A percentile compares a stretch with the other conserved stretches of the same genome.
phyloP scores from a whole-genome alignment of 2,888 invertebrate genomes.

The Drymonia ruficornis region DNA sequence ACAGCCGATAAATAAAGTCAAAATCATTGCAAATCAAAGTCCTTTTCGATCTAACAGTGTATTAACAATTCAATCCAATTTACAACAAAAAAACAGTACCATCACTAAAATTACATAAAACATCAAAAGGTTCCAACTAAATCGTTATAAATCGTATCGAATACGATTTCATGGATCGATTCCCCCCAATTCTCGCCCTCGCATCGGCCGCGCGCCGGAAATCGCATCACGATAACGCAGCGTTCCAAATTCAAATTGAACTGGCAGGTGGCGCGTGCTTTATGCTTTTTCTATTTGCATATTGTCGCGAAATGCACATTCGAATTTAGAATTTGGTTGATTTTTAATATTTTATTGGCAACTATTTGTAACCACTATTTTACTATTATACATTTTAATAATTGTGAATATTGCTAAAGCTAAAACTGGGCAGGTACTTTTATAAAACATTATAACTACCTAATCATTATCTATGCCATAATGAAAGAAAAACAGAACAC shows the following conservation, averaged over 20 bases:
- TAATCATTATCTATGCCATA: too few species aligned
- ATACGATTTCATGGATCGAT: slow-evolving; percentile 61
- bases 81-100: neutral
- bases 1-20: too few species aligned
- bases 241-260: slow-evolving; percentile 55
- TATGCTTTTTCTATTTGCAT: slow-evolving; percentile 42
- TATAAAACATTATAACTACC: too few species aligned
- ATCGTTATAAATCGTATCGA: slow-evolving; percentile 58
- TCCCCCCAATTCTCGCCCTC: slow-evolving; percentile 54
- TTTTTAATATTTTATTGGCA: neutral
- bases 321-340: slow-evolving; percentile 5
- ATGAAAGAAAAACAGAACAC: too few species aligned
- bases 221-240: slow-evolving; percentile 56
- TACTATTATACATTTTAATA: too few species aligned
- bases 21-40: too few species aligned
- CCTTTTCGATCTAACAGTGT: too few species aligned
- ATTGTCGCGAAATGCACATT: slow-evolving; percentile 27
- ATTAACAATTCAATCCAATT: neutral
- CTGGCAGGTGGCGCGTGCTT: slow-evolving; percentile 46
- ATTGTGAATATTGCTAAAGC: too few species aligned
- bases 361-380: too few species aligned
- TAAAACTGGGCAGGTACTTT: too few species aligned
- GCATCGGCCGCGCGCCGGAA: slow-evolving; percentile 49
- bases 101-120: slow-evolving; percentile 23
- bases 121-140: slow-evolving; percentile 52